phyloP scores from a whole-genome alignment of 2,797 vertebrate genomes.

The Sebastes wilsoni region DNA sequence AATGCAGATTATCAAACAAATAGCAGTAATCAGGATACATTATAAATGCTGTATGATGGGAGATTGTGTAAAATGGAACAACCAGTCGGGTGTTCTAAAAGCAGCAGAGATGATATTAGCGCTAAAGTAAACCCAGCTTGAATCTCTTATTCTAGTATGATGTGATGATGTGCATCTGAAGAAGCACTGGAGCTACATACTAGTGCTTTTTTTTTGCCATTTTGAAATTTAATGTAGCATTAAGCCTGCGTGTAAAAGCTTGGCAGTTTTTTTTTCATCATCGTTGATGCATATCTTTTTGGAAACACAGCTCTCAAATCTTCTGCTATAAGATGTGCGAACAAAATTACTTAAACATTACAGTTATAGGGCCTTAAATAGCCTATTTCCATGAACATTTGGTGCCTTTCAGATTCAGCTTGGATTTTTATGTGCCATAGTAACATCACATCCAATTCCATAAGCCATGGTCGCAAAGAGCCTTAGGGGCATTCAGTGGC shows the following conservation, averaged over 20 bases:
- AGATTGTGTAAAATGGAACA: conserved; percentile 23
- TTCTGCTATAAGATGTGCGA: neutral
- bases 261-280: no score
- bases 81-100: neutral
- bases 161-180: neutral
- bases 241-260: neutral
- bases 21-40: conserved; percentile 4
- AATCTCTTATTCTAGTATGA: neutral
- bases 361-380: neutral
- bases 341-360: neutral
- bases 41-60: neutral
- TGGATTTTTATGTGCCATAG: neutral
- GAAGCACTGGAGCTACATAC: neutral
- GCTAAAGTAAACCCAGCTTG: neutral
- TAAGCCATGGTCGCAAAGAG: neutral
- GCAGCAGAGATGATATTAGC: neutral
- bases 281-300: neutral
- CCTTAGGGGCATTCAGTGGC: neutral
- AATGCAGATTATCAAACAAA: conserved; percentile 4
- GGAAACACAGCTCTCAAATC: neutral
- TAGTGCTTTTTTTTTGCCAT: neutral
- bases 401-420: neutral
- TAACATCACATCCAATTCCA: neutral
- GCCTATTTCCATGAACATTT: neutral
- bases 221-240: neutral